Evolutionary conservation across 2,113 vertebrate genomes (phyloP).

Genomic region (Blennius ocellaris): DNA sequence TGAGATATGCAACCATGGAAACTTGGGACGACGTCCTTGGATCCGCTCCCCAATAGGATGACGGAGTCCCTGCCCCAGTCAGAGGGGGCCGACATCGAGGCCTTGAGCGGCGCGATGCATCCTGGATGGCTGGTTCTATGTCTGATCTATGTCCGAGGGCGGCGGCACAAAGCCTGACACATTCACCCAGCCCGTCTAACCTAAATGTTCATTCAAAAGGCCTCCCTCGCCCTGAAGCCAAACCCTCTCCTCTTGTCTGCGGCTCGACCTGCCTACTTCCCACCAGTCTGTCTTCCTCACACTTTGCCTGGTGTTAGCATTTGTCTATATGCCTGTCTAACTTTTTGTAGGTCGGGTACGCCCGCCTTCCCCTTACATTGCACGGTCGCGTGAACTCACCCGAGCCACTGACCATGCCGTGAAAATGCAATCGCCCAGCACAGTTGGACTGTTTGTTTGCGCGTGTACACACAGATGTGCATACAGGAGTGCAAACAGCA

Average conservation of each 20-base stretch:
- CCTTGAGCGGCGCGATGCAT: slow-evolving; percentile 58
- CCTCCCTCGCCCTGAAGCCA: slow-evolving; percentile 55
- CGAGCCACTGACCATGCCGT: slow-evolving; percentile 67
- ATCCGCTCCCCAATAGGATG: slow-evolving; percentile 27
- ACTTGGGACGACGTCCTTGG: slow-evolving; percentile 66
- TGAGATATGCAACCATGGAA: slow-evolving; percentile 58
- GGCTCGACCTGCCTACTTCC: too few relatives aligned
- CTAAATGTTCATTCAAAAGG: slow-evolving; percentile 73
- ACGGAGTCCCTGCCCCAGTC: slow-evolving; percentile 35
- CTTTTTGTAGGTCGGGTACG: slow-evolving; percentile 52
- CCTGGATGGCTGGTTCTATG: slow-evolving; percentile 59
- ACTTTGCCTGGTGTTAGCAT: not conserved
- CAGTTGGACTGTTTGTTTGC: slow-evolving; percentile 73
- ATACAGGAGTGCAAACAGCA: slow-evolving; percentile 71
- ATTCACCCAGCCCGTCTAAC: slow-evolving; percentile 64
- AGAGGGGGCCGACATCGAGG: slow-evolving; percentile 27
- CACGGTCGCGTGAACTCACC: slow-evolving; percentile 45
- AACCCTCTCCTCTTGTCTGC: slow-evolving; percentile 36
- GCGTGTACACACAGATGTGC: slow-evolving; percentile 78
- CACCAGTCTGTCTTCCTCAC: slow-evolving; percentile 3
- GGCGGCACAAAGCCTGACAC: slow-evolving; percentile 39
- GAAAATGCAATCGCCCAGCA: slow-evolving; percentile 77
- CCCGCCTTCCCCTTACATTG: not conserved
- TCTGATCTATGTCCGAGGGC: slow-evolving; percentile 64
- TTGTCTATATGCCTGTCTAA: slow-evolving; percentile 23